Percentiles rank a stretch among this genome's conserved stretches.
phyloP scores from a whole-genome alignment of 2,113 vertebrate species.

The Bombycilla garrulus region DNA sequence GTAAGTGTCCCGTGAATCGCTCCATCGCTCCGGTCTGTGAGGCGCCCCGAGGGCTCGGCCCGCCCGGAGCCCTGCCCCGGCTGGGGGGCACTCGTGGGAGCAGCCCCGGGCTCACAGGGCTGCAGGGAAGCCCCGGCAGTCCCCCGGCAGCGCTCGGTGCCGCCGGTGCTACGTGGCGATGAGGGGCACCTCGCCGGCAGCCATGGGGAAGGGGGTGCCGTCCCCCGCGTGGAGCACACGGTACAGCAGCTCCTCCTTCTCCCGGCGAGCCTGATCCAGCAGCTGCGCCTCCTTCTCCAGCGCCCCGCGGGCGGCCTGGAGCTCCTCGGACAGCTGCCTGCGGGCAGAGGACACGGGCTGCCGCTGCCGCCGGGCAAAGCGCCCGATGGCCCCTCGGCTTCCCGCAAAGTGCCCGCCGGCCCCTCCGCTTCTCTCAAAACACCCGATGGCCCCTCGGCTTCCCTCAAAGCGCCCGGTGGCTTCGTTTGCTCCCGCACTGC shows the following conservation, averaged over 20 bases:
- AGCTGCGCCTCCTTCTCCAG: constrained; percentile 81
- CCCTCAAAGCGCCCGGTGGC: accelerated
- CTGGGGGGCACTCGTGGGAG: background rate
- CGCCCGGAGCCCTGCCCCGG: background rate
- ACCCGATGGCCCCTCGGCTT: accelerated
- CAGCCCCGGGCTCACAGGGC: background rate
- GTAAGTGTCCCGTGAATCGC: background rate
- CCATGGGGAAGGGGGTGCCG: constrained; percentile 62
- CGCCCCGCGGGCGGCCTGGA: constrained; percentile 73
- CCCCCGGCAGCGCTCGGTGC: background rate
- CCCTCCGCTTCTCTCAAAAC: accelerated
- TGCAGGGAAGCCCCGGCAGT: background rate
- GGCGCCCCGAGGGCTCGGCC: background rate
- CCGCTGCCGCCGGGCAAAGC: accelerated
- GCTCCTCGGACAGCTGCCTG: constrained; percentile 87
- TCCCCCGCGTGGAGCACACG: constrained; percentile 76
- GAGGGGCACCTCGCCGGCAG: constrained; percentile 60
- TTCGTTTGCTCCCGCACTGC: background rate
- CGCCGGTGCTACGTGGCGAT: constrained; percentile 53
- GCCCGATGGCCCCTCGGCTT: accelerated
- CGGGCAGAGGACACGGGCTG: background rate
- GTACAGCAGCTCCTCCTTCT: constrained; percentile 91
- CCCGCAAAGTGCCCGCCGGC: accelerated
- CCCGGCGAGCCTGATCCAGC: constrained; percentile 76
- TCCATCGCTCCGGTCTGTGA: accelerated